Evolutionary conservation across 2,113 vertebrate genomes (phyloP), one percentile per base, ranked within the genome.

Genomic region (Isichthys henryi): DNA sequence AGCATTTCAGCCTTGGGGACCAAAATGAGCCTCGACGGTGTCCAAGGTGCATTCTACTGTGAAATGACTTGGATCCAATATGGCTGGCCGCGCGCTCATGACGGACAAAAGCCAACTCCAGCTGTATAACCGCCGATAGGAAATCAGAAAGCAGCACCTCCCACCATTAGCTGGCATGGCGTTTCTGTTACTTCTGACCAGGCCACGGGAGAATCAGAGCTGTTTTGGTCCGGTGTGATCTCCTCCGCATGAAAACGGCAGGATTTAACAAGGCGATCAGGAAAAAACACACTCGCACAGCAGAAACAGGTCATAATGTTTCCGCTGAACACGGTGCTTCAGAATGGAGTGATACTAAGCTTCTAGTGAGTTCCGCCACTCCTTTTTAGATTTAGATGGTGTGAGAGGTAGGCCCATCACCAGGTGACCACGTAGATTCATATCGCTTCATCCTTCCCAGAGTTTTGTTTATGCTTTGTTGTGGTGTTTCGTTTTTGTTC

Each of bases 21-120:
- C 84, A 77, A 83, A 87, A 80, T 56, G 85, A 43, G 43, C 27
- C 56, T 53, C 35, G n/a, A 77, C 84, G 62, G 52, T 35, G 23
- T 11, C 50, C 88, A 48, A 52, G 88, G 35, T 70, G 35, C 21
- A 43, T 82, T 5, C 80, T 13, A 39, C 48, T 56, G 62, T 31
- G 50, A 91, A 85, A 88, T 89, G 52, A 88, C 62, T 88, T 53
- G 23, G 88, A 88, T 86, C 35, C 82, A 87, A 90, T 8, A 1
- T 27, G 77, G 43, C 48, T 43, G 70, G 53, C 53, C 45, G 5
- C 87, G 83, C 62, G 2, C 45, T 70, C 58, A 50, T 39, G 62
- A 23, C 21, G 46, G 21, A 27, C 46, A 9, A 19, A 15, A 39
- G 70, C 31, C 31, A 77, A 17, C 35, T 5, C 35, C 74, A 19